These are phyloP conservation scores for Octodon degus DNA, from an alignment of 2,113 vertebrate species.

Conservation along the genomic window DNA sequence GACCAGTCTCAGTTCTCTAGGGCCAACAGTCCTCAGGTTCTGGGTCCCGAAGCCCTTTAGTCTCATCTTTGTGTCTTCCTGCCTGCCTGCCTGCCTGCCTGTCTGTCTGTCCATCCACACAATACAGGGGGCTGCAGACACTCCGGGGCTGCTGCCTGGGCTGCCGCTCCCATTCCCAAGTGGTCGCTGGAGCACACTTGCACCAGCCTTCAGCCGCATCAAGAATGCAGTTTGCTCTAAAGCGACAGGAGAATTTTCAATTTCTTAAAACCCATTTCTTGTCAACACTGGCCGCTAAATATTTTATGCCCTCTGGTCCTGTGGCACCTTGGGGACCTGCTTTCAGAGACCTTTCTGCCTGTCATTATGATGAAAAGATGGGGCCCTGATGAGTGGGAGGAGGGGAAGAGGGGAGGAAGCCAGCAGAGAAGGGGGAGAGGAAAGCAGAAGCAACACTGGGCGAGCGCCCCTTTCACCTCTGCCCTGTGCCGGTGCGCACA, in stretches of 20 bases:
- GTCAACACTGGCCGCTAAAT: conserved; percentile 92
- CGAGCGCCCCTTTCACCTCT: rapidly evolving
- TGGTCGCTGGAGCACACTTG: conserved; percentile 67
- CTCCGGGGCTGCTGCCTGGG: conserved; percentile 50
- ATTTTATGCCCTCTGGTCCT: conserved; percentile 91
- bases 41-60: background rate
- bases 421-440: background rate
- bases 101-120: conserved; percentile 52
- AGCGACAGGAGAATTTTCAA: conserved; percentile 89
- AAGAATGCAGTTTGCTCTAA: conserved; percentile 88
- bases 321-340: conserved; percentile 86
- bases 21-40: background rate
- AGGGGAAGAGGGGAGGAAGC: background rate
- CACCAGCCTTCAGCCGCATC: conserved; percentile 79
- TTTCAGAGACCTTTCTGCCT: conserved; percentile 86
- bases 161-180: conserved; percentile 70
- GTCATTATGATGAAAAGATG: conserved; percentile 87
- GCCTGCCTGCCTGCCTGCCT: conserved; percentile 32
- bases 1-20: background rate
- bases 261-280: conserved; percentile 93
- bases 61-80: background rate
- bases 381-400: conserved; percentile 65
- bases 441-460: background rate
- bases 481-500: background rate
- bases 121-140: conserved; percentile 73